These are phyloP conservation scores for Silurus glanis DNA, from an alignment of 2,113 vertebrate genomes.

Conservation along the genomic window DNA sequence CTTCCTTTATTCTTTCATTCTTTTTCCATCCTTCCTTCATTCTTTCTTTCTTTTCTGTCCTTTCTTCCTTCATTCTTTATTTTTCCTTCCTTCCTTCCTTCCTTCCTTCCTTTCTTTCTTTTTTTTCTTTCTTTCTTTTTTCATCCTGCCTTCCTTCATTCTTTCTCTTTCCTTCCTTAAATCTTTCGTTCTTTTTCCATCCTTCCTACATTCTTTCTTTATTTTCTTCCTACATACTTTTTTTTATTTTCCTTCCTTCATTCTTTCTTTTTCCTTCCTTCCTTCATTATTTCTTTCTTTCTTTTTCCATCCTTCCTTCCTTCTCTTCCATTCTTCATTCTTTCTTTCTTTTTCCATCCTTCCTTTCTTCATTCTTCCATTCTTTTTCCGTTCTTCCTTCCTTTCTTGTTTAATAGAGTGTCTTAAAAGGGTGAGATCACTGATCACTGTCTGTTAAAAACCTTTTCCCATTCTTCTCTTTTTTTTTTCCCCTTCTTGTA, in stretches of 20 bases:
- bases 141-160: neutral
- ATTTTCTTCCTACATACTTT: too few relatives aligned
- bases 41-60: neutral
- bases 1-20: neutral
- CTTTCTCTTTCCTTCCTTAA: neutral
- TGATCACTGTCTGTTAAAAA: slow-evolving; percentile 19
- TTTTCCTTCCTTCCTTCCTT: neutral
- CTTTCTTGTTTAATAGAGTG: neutral
- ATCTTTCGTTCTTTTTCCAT: neutral
- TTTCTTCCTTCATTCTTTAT: neutral
- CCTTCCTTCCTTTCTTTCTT: neutral
- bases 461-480: neutral
- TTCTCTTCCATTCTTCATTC: too few relatives aligned
- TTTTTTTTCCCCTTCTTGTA: neutral
- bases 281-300: too few relatives aligned
- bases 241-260: too few relatives aligned
- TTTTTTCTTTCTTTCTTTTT: neutral
- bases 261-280: too few relatives aligned
- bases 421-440: slow-evolving; percentile 25
- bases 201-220: too few relatives aligned
- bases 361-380: neutral
- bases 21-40: neutral
- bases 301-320: too few relatives aligned
- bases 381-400: neutral
- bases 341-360: too few relatives aligned